These are phyloP conservation scores for Reticulitermes speratus DNA, from an alignment of 1,140 invertebrate species.

Conservation along the genomic window DNA sequence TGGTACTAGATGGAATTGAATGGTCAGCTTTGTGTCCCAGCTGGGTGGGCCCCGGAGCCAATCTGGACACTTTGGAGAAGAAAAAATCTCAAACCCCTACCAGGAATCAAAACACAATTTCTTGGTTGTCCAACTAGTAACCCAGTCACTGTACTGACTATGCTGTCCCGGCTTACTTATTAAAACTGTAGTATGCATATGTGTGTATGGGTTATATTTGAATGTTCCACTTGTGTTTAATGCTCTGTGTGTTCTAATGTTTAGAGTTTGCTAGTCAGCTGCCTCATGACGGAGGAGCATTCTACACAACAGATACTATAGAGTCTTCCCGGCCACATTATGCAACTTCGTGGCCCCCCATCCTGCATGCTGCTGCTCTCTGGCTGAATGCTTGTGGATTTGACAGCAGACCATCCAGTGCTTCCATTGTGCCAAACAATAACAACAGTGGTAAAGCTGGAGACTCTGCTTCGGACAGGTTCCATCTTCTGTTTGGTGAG, in stretches of 20 bases:
- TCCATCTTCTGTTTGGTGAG: slow-evolving; percentile 88
- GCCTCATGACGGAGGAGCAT: slow-evolving; percentile 92
- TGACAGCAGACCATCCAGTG: slow-evolving; percentile 42
- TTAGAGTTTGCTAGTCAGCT: slow-evolving; percentile 90
- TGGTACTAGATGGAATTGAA: too few species aligned
- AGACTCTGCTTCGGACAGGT: slow-evolving; percentile 62
- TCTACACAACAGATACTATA: slow-evolving; percentile 95
- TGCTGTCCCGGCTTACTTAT: too few species aligned
- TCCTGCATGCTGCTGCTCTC: slow-evolving; percentile 89
- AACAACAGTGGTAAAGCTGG: slow-evolving; percentile 42
- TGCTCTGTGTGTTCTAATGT: slow-evolving; percentile 33
- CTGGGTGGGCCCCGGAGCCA: too few species aligned
- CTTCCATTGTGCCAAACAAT: slow-evolving; percentile 17
- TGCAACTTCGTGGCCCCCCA: slow-evolving; percentile 87
- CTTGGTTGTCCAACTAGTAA: too few species aligned
- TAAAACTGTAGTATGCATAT: too few species aligned
- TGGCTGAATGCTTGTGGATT: slow-evolving; percentile 75
- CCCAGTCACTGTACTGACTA: too few species aligned
- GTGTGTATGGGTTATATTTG: too few species aligned
- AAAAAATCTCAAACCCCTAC: too few species aligned
- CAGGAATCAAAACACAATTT: too few species aligned
- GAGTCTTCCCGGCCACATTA: slow-evolving; percentile 91
- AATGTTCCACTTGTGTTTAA: neutral
- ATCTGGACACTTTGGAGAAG: too few species aligned
- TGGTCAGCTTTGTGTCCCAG: too few species aligned